These are phyloP conservation scores for Gryon sp. DNA, from an alignment of 1,140 invertebrate species.

Conservation along the genomic window DNA sequence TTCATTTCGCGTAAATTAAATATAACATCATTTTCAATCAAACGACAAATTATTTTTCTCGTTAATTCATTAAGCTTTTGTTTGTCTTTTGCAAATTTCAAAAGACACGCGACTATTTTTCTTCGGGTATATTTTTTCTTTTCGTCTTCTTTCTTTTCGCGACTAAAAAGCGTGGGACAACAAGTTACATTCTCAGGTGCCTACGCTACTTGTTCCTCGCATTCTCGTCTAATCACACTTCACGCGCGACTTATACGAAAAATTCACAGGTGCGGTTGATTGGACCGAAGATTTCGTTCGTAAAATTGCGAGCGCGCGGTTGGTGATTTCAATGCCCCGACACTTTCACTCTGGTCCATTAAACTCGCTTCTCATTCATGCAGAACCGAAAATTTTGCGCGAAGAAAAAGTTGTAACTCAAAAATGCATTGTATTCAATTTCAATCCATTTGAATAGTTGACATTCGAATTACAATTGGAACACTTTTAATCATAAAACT, in stretches of 20 bases:
- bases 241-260: slow-evolving; percentile 34
- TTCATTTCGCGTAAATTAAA: neutral
- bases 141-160: neutral
- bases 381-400: no score
- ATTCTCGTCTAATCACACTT: slow-evolving; percentile 46
- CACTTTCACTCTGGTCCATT: slow-evolving; percentile 45
- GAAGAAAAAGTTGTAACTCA: no score
- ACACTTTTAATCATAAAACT: no score
- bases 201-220: slow-evolving; percentile 17
- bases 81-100: no score
- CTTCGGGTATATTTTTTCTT: no score
- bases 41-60: no score
- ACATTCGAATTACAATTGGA: no score
- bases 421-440: no score
- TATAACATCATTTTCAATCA: neutral
- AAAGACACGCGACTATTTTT: slow-evolving; percentile 4
- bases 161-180: slow-evolving; percentile 37
- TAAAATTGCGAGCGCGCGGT: slow-evolving; percentile 32
- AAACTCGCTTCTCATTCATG: slow-evolving; percentile 20
- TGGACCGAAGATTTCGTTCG: slow-evolving; percentile 42
- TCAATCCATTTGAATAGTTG: no score
- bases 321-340: slow-evolving; percentile 44
- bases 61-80: no score
- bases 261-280: slow-evolving; percentile 52
- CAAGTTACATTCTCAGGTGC: slow-evolving; percentile 31